Percentiles rank a stretch among this genome's conserved stretches.
phyloP scores from a whole-genome alignment of 2,797 vertebrate species.

The Artibeus lituratus region DNA sequence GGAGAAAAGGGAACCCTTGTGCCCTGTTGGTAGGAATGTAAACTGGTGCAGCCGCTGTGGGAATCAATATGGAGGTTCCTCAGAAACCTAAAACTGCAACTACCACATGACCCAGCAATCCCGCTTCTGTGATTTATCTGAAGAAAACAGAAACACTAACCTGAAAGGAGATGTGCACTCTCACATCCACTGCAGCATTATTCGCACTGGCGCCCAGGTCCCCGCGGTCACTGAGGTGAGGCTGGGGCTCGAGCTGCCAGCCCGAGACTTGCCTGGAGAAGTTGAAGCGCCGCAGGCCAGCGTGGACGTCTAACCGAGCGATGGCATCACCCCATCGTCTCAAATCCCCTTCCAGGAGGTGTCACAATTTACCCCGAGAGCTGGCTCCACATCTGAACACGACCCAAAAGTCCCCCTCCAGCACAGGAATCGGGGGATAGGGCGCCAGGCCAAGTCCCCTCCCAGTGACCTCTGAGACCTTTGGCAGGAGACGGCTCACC shows the following conservation, averaged over 20 bases:
- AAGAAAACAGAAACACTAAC: neutral
- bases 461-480: neutral
- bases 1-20: neutral
- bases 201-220: neutral
- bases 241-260: neutral
- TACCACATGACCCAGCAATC: neutral
- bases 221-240: neutral
- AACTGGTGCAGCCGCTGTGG: neutral
- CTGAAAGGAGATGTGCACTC: neutral
- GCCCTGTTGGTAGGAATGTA: neutral
- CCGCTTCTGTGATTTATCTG: neutral
- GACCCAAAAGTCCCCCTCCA: neutral
- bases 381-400: neutral
- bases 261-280: neutral
- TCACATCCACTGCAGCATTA: neutral
- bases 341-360: neutral
- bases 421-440: neutral
- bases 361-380: neutral
- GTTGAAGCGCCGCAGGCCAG: neutral
- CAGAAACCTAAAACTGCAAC: neutral
- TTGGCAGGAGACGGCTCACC: neutral
- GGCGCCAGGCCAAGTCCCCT: neutral
- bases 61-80: neutral
- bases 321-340: neutral
- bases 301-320: rapidly evolving